Evolutionary conservation across 2,888 invertebrate genomes (phyloP).

Genomic region (Steromphala cineraria): DNA sequence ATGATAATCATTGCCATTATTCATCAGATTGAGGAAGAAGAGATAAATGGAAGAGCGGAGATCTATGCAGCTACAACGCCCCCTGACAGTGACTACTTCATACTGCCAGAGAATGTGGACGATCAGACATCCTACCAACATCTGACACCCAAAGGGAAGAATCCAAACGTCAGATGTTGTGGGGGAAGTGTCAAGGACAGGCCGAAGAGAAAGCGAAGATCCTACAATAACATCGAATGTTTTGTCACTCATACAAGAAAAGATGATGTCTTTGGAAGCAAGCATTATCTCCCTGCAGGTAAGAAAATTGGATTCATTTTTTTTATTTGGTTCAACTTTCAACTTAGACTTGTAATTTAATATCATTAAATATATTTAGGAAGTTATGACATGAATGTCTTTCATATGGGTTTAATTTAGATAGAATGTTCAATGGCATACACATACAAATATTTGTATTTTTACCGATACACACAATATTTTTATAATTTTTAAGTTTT

Average conservation of each 20-base stretch:
- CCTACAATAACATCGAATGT: slow-evolving; percentile 54
- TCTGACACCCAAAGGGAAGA: background rate
- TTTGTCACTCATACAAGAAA: slow-evolving; percentile 47
- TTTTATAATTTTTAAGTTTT: too few relatives aligned
- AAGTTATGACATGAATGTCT: too few relatives aligned
- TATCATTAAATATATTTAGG: too few relatives aligned
- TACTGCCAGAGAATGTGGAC: slow-evolving; percentile 38
- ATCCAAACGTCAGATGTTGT: background rate
- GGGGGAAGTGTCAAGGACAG: background rate
- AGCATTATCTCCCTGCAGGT: slow-evolving; percentile 58
- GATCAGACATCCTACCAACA: background rate
- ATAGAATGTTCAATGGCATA: too few relatives aligned
- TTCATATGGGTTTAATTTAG: too few relatives aligned
- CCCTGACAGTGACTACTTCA: slow-evolving; percentile 53
- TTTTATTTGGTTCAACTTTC: too few relatives aligned
- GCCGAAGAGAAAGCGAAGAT: slow-evolving; percentile 49
- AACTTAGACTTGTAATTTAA: too few relatives aligned
- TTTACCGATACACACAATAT: too few relatives aligned
- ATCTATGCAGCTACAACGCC: slow-evolving; percentile 49
- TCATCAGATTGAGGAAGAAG: slow-evolving; percentile 58
- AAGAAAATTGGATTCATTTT: background rate
- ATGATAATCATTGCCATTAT: background rate
- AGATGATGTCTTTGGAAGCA: slow-evolving; percentile 51
- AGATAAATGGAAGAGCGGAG: slow-evolving; percentile 63
- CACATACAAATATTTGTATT: too few relatives aligned